Base-by-base conservation (phyloP, 2,113 vertebrate genomes). In the Chaetodon trifascialis region DNA sequence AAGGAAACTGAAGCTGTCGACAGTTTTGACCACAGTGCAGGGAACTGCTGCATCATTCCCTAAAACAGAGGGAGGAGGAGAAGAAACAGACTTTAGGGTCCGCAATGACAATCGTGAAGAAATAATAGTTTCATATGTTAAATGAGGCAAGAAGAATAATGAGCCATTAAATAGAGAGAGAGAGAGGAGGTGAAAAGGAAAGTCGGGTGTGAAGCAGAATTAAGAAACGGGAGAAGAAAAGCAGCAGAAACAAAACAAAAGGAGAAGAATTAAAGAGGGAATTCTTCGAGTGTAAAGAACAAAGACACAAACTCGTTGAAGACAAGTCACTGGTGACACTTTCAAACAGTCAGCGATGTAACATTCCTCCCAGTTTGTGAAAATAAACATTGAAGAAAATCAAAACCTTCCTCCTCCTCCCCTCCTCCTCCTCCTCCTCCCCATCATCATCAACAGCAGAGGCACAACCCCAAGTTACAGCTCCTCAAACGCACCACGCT, bases 1-100 rank as follows among this genome's bases (percentile, higher is more conserved):
- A 84, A 99, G 97, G 97, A 99, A 99, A 95, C 97, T 99, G 96
- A 99, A 98, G 96, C 96, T 99, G 97, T 98, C 97, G 87, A 98
- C 95, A 88, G 93, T 96, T 97, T 98, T 98, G 94, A 97, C 96
- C 90, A 96, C 94, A 72, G 95, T 83, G 90, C 95, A 96, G 74
- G 97, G 95, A 86, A 96, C 95, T 83, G 96, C 94, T 93, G 96
- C 96, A 92, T 97, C 97, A 92, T 96, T 97, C 93, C 97, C 98
- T 99, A 93, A 87, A 92, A 92, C 5, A 60, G 11, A 66, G 17
- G 30, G 7, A 60, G 19, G 2, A 40, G 21, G 12, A 54, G 46
- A 68, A 8, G 30, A 42, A 42, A 11, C 4, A 73, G 7, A 72
- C 17, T 69, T 47, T 2, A 73, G 19, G 46, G 54, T 62, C 44